Conservation (phyloP, 2,888 invertebrate species). For the Dryobotodes eremita region DNA sequence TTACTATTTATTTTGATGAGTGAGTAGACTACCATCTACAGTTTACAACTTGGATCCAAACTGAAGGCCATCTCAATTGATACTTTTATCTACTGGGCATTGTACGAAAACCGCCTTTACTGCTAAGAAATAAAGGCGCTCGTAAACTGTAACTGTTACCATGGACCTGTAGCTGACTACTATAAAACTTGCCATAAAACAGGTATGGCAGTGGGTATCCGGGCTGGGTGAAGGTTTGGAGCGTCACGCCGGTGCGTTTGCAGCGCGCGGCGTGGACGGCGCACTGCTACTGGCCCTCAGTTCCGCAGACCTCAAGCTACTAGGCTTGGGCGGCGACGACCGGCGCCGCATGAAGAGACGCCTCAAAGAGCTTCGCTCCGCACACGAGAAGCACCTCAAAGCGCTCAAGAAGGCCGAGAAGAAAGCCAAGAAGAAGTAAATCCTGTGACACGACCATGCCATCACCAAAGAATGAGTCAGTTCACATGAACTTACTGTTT, state of each 20-base stretch:
- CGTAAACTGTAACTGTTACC: neutral
- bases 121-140: neutral
- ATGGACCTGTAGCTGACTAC: neutral
- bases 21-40: neutral
- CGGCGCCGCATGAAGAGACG: slow-evolving; percentile 95
- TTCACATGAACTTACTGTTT: slow-evolving; percentile 68
- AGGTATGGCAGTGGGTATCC: slow-evolving; percentile 98
- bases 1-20: neutral
- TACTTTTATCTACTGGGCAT: neutral
- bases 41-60: neutral
- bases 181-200: slow-evolving; percentile 25
- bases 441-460: slow-evolving; percentile 57
- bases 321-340: slow-evolving; percentile 95
- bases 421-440: slow-evolving; percentile 93
- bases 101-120: neutral
- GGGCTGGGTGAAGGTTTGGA: slow-evolving; percentile 96
- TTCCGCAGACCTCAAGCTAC: slow-evolving; percentile 97
- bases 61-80: neutral
- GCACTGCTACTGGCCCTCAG: slow-evolving; percentile 96
- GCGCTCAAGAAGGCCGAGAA: slow-evolving; percentile 96
- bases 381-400: slow-evolving; percentile 96
- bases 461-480: slow-evolving; percentile 77
- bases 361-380: slow-evolving; percentile 95
- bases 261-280: slow-evolving; percentile 97
- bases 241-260: slow-evolving; percentile 96